Evolutionary conservation across 1,140 invertebrate species (phyloP).

Genomic region (Dendroctonus ponderosae): DNA sequence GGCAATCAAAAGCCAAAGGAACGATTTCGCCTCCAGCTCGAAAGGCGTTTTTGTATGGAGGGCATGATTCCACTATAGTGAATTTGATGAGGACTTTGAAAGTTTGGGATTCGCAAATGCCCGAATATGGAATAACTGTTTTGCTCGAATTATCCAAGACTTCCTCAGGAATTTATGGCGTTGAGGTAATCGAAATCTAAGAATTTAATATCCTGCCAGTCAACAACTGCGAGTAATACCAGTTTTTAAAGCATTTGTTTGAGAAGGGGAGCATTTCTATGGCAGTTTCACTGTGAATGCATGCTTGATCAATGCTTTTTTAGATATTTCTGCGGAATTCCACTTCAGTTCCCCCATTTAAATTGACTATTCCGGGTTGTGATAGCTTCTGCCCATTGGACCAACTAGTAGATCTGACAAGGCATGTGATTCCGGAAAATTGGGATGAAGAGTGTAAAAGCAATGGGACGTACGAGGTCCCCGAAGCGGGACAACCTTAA

Average conservation of each 20-base stretch:
- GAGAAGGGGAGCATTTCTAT: too few species aligned
- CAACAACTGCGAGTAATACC: too few species aligned
- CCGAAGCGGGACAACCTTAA: conserved; percentile 28
- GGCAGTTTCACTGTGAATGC: too few species aligned
- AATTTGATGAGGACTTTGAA: conserved; percentile 67
- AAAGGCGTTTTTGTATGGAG: conserved; percentile 64
- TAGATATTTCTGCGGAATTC: conserved; percentile 62
- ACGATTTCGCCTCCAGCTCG: conserved; percentile 51
- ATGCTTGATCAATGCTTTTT: conserved; percentile 13
- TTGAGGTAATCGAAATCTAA: conserved; percentile 53
- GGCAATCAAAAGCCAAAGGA: conserved; percentile 55
- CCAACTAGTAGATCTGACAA: conserved; percentile 56
- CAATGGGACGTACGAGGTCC: conserved; percentile 47
- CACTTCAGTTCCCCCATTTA: conserved; percentile 53
- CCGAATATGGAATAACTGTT: conserved; percentile 67
- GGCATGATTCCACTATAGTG: conserved; percentile 74
- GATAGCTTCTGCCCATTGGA: conserved; percentile 60
- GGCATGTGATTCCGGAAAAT: conserved; percentile 57
- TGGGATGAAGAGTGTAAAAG: conserved; percentile 59
- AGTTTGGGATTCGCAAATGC: conserved; percentile 72
- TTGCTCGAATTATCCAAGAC: conserved; percentile 72
- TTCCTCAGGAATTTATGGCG: conserved; percentile 51
- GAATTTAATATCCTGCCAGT: too few species aligned
- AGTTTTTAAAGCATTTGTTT: too few species aligned
- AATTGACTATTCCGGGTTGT: conserved; percentile 63